Base-by-base conservation (phyloP, 1,140 invertebrate species). In the Caenorhabditis remanei region DNA sequence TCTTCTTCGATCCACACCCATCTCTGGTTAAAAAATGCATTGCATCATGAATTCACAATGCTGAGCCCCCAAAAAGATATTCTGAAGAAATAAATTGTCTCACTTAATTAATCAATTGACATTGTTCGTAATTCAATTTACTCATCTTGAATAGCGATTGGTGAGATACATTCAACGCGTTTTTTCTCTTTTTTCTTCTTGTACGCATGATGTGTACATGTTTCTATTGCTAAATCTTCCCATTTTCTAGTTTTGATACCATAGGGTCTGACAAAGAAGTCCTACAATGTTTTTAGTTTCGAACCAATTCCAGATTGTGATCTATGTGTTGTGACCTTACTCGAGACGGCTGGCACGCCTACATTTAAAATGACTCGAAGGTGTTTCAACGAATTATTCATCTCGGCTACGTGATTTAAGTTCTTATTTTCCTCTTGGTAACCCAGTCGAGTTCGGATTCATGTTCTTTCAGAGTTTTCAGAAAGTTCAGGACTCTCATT, bases 71-170 rank as follows among this genome's bases (percentile, higher is more conserved):
- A 24, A 24, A 19, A 63, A 24, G 71, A 79, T 79, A 79, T 50
- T 79, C 46, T 48, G 46, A 11, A 50, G 71, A 79, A 48, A 79
- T 50, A 79, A 50, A 50, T 50, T 79, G 46, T 32, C 46, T 41
- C 19, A 79, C 43, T 53, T 79, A 50, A 50, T 79, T 79, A 79
- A 79, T 50, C 46, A 79, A 79, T 79, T 79, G 71, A 50, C 71
- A 79, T 50, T 79, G 71, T 79, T 79, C 46, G 71, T 79, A 79
- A 79, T 79, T 53, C 71, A 79, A 79, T 79, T 79, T 79, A 9
- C 46, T 24, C 19, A 7, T 41, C 46, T 79, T 79, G 71, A 79
- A 79, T 79, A 79, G 71, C 71, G 43, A 79, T 79, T 79, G 71
- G 32, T 41, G 65, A 71, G 65, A 46, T 46, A 43, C 65, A 71